Conservation (phyloP, 2,888 invertebrate genomes). For the Thalpophila matura region DNA sequence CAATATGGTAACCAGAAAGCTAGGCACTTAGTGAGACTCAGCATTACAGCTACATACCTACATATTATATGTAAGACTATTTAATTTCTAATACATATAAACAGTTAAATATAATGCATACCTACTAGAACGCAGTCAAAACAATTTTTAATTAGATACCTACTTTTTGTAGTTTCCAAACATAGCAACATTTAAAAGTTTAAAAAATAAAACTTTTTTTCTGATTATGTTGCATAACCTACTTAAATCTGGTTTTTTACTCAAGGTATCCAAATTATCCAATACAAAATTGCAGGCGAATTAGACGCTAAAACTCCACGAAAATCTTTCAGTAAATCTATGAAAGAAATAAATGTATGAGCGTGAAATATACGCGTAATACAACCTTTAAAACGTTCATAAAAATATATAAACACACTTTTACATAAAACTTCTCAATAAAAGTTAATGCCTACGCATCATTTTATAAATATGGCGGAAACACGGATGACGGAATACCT, state of each 20-base stretch:
- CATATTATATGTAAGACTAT: slow-evolving; percentile 28
- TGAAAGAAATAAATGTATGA: slow-evolving; percentile 1
- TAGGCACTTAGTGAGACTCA: slow-evolving; percentile 80
- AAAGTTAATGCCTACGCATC: not conserved
- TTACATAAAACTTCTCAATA: slow-evolving; percentile 13
- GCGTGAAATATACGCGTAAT: slow-evolving; percentile 5
- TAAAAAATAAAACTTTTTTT: too few species aligned
- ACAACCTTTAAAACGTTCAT: slow-evolving; percentile 34
- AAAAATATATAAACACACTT: slow-evolving; percentile 26
- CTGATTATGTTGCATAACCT: too few species aligned
- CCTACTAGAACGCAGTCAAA: slow-evolving; percentile 15
- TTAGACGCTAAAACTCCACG: not conserved
- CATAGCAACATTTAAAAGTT: not conserved
- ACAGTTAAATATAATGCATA: slow-evolving; percentile 39
- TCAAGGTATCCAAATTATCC: slow-evolving; percentile 23
- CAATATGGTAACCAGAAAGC: slow-evolving; percentile 66
- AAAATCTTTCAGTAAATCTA: slow-evolving; percentile 6
- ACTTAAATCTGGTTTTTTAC: too few species aligned
- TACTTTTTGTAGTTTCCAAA: slow-evolving; percentile 8
- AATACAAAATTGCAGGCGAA: not conserved
- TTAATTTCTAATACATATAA: slow-evolving; percentile 33
- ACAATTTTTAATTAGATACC: slow-evolving; percentile 13
- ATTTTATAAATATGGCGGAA: not conserved
- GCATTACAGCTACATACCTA: slow-evolving; percentile 54
- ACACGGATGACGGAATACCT: too few species aligned